Evolutionary conservation across 2,113 vertebrate species (phyloP).

Genomic region (Notarius lentiginosus): DNA sequence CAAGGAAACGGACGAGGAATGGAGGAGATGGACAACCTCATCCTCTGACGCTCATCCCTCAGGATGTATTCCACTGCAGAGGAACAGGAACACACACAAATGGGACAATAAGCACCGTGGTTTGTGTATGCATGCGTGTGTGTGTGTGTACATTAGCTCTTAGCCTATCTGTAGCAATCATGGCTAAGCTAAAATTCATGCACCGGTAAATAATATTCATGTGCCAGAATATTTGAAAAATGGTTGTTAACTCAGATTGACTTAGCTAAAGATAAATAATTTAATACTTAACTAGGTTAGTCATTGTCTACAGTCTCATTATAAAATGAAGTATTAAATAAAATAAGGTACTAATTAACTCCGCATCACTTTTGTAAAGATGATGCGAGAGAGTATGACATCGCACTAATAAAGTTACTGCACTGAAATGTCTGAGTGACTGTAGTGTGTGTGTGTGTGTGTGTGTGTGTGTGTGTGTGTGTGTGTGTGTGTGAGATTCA

Average conservation of each 20-base stretch:
- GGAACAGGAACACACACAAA: neutral
- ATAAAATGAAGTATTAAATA: neutral
- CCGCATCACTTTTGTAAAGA: neutral
- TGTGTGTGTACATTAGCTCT: too few relatives aligned
- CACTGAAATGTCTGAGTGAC: neutral
- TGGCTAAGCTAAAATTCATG: neutral
- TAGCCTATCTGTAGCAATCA: too few relatives aligned
- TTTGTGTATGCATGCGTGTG: too few relatives aligned
- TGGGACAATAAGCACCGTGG: too few relatives aligned
- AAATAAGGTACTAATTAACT: neutral
- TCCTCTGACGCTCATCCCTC: slow-evolving; percentile 78
- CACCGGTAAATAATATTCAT: too few relatives aligned
- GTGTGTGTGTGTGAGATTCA: slow-evolving; percentile 59
- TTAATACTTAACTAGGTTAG: too few relatives aligned
- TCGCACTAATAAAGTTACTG: neutral
- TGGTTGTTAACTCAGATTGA: too few relatives aligned
- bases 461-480: slow-evolving; percentile 3
- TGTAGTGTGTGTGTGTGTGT: neutral
- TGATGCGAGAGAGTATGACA: neutral
- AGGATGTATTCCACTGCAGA: slow-evolving; percentile 86
- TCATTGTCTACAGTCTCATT: too few relatives aligned
- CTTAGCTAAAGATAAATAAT: too few relatives aligned
- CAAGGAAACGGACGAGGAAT: slow-evolving; percentile 75
- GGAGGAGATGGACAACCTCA: slow-evolving; percentile 79
- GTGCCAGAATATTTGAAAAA: too few relatives aligned